Evolutionary conservation across 2,113 vertebrate genomes (phyloP).

Genomic region (Thamnaconus septentrionalis): DNA sequence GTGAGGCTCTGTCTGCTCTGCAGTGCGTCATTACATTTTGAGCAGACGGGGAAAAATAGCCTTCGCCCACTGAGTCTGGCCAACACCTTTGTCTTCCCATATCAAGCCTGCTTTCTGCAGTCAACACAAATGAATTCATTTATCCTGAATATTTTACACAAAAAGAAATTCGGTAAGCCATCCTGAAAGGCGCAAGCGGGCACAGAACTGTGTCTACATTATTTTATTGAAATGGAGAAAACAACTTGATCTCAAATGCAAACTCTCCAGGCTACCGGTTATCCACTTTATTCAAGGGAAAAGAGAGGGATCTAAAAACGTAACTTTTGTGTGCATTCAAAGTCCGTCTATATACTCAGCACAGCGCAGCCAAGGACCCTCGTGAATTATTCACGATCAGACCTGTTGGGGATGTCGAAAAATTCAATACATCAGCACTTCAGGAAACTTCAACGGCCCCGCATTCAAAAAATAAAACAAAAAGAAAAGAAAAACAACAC

Average conservation of each 20-base stretch:
- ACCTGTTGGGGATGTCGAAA: constrained; percentile 59
- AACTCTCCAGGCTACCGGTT: constrained; percentile 52
- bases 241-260: constrained; percentile 33
- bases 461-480: constrained; percentile 23
- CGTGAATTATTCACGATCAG: constrained; percentile 63
- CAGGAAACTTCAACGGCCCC: constrained; percentile 45
- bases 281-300: constrained; percentile 55
- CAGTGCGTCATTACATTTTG: constrained; percentile 27
- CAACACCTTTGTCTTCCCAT: neutral
- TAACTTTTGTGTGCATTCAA: constrained; percentile 49
- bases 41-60: constrained; percentile 8
- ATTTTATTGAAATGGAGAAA: constrained; percentile 19
- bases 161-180: neutral
- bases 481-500: neutral
- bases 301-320: constrained; percentile 45
- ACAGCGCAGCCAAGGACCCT: constrained; percentile 26
- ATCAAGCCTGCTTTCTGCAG: neutral
- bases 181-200: neutral
- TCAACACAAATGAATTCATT: neutral
- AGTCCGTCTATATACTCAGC: constrained; percentile 32
- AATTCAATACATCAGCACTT: constrained; percentile 66
- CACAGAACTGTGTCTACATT: constrained; percentile 17
- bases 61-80: neutral
- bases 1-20: constrained; percentile 12
- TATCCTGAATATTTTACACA: neutral